These are phyloP conservation scores for human DNA, from an alignment of 2,113 vertebrate species.

Conservation along the genomic window GRCh38 chr5:52045501-52046000, in stretches of 20 bases:
- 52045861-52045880: not conserved
- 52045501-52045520: not conserved
- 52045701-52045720: not conserved
- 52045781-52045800: not conserved
- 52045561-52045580: not conserved
- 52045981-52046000: not conserved
- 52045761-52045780: not conserved
- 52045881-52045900: not conserved
- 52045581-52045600: not conserved
- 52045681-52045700: not conserved
- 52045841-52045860: not conserved
- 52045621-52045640: not conserved
- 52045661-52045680: not conserved
- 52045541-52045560: not conserved
- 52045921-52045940: not conserved
- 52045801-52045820: not conserved
- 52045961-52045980: not conserved
- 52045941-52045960: not conserved
- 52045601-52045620: not conserved
- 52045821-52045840: too few relatives aligned
- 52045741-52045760: not conserved
- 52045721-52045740: not conserved
- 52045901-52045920: not conserved
- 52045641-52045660: not conserved
- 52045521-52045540: not conserved